Conservation (phyloP, 64 coral and sea anemone species). For the Acropora yongei region DNA sequence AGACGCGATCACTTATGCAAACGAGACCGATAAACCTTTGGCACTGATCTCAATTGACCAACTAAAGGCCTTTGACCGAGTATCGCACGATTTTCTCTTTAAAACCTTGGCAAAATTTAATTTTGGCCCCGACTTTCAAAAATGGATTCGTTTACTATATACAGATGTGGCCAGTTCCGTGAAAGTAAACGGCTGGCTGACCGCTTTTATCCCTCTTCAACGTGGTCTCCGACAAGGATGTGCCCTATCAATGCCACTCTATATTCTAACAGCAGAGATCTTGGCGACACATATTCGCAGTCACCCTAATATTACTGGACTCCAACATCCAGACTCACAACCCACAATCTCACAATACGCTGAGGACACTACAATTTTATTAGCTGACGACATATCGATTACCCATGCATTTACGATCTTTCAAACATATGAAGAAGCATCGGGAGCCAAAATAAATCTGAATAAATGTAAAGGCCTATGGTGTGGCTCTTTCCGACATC, state of each 20-base stretch:
- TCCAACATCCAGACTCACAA: background rate
- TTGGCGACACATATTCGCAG: no score
- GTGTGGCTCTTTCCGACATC: no score
- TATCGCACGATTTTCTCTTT: background rate
- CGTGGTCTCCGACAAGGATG: background rate
- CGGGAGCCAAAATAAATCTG: no score
- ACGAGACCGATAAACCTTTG: background rate
- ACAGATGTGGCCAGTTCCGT: background rate
- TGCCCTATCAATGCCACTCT: no score
- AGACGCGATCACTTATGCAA: constrained; percentile 1
- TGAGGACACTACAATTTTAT: background rate
- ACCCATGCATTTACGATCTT: background rate
- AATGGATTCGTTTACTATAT: background rate
- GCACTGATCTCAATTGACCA: constrained; percentile 33
- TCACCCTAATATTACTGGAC: no score
- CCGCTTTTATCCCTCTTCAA: background rate
- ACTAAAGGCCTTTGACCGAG: constrained; percentile 11
- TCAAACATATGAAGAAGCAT: no score
- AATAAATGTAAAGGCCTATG: no score
- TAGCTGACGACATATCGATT: background rate
- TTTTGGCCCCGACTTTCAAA: background rate
- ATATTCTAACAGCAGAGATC: no score
- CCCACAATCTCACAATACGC: constrained; percentile 17
- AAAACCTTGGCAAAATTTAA: background rate
- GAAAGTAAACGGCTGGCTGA: background rate